These are phyloP conservation scores for Lagopus leucura DNA, from an alignment of 2,113 vertebrate species.

Conservation along the genomic window DNA sequence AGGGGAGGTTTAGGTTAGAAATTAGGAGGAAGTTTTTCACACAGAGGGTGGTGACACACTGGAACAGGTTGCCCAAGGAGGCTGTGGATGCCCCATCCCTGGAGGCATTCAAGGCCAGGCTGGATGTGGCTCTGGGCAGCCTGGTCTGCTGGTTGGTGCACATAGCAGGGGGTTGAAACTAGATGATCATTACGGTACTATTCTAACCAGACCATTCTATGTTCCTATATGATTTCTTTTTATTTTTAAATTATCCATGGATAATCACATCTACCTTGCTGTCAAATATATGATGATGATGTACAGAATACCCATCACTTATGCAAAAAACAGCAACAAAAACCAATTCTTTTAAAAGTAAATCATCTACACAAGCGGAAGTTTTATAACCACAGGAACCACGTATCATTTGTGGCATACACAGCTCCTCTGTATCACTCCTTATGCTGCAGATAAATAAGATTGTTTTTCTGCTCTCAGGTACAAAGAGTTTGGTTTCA, in stretches of 20 bases:
- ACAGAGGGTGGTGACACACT: too few relatives aligned
- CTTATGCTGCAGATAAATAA: neutral
- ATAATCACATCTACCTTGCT: neutral
- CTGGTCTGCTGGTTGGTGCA: too few relatives aligned
- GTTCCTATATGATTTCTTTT: neutral
- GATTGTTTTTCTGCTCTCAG: neutral
- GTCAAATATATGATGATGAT: rapidly evolving
- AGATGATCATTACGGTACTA: too few relatives aligned
- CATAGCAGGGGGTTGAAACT: too few relatives aligned
- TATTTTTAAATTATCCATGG: neutral
- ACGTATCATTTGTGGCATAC: neutral
- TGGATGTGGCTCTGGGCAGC: too few relatives aligned
- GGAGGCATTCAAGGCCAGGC: too few relatives aligned
- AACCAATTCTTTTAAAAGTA: neutral
- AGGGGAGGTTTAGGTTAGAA: too few relatives aligned
- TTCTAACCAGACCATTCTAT: too few relatives aligned
- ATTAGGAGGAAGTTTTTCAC: too few relatives aligned
- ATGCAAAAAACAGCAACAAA: neutral
- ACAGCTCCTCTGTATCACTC: neutral
- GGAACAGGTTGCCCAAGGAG: too few relatives aligned
- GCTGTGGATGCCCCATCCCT: too few relatives aligned
- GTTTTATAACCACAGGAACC: neutral
- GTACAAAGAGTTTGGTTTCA: neutral
- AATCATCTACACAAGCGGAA: neutral
- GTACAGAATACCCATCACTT: neutral